Base-by-base conservation (phyloP, 1,140 invertebrate species). In the Danaus plexippus region DNA sequence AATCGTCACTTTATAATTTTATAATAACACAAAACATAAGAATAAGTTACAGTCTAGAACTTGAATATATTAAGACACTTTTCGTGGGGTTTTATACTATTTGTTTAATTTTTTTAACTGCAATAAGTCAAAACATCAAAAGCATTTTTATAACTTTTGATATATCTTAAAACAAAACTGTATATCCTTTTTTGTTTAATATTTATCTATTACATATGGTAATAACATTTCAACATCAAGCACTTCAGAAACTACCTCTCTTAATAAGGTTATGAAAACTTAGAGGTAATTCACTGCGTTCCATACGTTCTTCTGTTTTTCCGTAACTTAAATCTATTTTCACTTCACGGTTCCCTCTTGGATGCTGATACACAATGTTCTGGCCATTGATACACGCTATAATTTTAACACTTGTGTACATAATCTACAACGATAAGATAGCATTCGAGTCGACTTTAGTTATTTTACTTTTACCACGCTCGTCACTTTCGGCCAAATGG, bases 251-350 rank as follows among this genome's bases (percentile, higher is more conserved):
- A 71, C 73, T 81, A 87, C 84, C 84, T 87, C 84, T 63, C 59
- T 82, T 87, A 56, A 87, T 87, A 68, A 87, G 75, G 65, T 87
- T 87, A 63, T 87, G 84, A 57, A 82, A 82, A 72, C 84, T 87
- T 53, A 87, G 75, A 53, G 79, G 82, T 44, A 87, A 73, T 57
- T 87, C 81, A 63, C 73, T 78, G 11, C 73, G 74, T 78, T 83
- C 83, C 83, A 86, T 86, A 75, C 61, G 78, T 76, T 67, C 50
- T 64, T 53, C 60, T 59, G 58, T 41, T 48, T 49, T 32, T 41
- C 52, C 53, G 44, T 57, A 47, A 18, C 44, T 52, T 43, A 53
- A 57, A 59, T 62, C 47, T 50, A 45, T 51, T 55, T 42, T 58
- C 51, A 63, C 60, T 55, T 59, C 68, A 70, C 66, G 61, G 62